Percentiles rank a stretch among this genome's conserved stretches.
phyloP scores from a whole-genome alignment of 2,888 invertebrate genomes.

The Myathropa florea region DNA sequence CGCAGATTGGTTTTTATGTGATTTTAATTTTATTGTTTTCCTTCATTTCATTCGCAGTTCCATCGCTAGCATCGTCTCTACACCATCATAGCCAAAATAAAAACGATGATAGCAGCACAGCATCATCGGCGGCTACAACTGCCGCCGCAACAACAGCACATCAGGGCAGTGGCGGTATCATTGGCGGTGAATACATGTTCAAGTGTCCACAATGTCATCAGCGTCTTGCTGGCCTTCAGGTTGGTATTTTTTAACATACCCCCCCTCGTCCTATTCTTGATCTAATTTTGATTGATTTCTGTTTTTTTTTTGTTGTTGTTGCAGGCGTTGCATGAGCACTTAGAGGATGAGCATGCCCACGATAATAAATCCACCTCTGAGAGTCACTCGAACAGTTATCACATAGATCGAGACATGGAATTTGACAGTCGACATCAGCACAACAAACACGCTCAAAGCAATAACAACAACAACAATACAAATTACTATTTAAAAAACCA shows the following conservation, averaged over 20 bases:
- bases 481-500: conserved; percentile 31
- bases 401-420: conserved; percentile 61
- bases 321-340: conserved; percentile 81
- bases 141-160: conserved; percentile 72
- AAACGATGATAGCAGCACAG: conserved; percentile 74
- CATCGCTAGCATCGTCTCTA: conserved; percentile 79
- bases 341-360: conserved; percentile 80
- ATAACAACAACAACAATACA: conserved; percentile 23
- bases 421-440: conserved; percentile 50
- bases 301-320: neutral
- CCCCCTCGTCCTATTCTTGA: neutral
- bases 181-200: conserved; percentile 78
- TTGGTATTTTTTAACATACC: conserved; percentile 50
- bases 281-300: neutral
- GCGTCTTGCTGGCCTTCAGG: conserved; percentile 80
- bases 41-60: conserved; percentile 75
- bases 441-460: conserved; percentile 47
- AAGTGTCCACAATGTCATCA: conserved; percentile 81
- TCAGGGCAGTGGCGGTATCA: conserved; percentile 73
- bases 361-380: conserved; percentile 78
- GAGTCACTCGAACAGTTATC: conserved; percentile 67
- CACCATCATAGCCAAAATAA: conserved; percentile 78
- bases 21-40: conserved; percentile 33
- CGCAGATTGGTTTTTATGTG: conserved; percentile 37
- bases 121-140: conserved; percentile 73